Percentiles rank a stretch among this genome's conserved stretches.
phyloP scores from a whole-genome alignment of 2,113 vertebrate genomes.

The Spea bombifrons region DNA sequence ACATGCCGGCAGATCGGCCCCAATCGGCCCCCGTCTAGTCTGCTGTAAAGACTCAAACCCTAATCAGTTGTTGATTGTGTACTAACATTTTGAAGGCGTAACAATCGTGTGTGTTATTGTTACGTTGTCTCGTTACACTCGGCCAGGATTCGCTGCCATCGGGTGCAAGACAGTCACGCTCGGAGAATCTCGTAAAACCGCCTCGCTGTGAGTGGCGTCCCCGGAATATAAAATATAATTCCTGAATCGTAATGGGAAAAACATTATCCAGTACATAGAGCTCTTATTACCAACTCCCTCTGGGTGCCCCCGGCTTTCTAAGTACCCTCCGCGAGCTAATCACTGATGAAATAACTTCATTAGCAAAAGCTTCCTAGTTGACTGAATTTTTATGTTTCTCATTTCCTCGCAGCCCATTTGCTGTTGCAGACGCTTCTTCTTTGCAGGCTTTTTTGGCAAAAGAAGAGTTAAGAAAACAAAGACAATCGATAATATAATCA shows the following conservation, averaged over 20 bases:
- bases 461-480: no score
- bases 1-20: no score
- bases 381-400: not conserved
- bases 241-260: not conserved
- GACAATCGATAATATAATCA: no score
- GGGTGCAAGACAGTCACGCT: not conserved
- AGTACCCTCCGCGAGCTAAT: not conserved
- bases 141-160: not conserved
- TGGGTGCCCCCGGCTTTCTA: not conserved
- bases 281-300: not conserved
- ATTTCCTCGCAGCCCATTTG: no score
- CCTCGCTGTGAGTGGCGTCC: not conserved
- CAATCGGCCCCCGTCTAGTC: no score
- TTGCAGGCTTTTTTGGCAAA: no score
- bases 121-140: not conserved
- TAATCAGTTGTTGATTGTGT: no score
- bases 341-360: not conserved
- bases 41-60: no score
- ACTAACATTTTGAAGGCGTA: no score
- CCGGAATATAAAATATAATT: slow-evolving; percentile 3
- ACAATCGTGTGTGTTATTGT: not conserved
- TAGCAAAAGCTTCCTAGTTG: not conserved
- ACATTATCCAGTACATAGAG: not conserved
- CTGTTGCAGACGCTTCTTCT: not conserved
- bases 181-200: not conserved